Percentiles rank a stretch among this genome's conserved stretches.
phyloP scores from a whole-genome alignment of 2,113 vertebrate genomes.

The Anthoscopus minutus region DNA sequence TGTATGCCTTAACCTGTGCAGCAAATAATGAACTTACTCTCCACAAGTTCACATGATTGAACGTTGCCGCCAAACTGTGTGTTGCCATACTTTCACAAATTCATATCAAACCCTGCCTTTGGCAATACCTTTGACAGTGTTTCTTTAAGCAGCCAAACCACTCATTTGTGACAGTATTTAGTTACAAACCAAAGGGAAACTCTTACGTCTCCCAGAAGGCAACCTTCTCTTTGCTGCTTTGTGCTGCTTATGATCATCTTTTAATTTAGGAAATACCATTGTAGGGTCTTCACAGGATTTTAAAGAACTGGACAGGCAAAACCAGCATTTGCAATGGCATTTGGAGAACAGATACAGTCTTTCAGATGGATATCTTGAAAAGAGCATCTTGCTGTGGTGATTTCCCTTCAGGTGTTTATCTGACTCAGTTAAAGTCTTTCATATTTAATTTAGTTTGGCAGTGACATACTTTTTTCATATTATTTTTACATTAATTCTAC shows the following conservation, averaged over 20 bases:
- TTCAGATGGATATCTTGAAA: not conserved
- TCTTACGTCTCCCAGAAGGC: not conserved
- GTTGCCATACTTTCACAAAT: not conserved
- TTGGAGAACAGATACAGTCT: not conserved
- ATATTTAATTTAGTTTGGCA: not conserved
- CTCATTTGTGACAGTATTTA: not conserved
- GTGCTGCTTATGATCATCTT: not conserved
- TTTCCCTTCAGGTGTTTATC: not conserved
- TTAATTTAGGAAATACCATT: not conserved
- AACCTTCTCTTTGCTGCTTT: not conserved
- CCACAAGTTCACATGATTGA: not conserved
- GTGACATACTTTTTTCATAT: not conserved
- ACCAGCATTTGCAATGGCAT: not conserved
- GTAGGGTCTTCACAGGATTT: not conserved
- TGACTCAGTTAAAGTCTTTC: not conserved
- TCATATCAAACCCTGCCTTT: not conserved
- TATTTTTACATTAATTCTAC: not conserved
- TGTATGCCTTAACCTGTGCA: not conserved
- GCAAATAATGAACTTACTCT: not conserved
- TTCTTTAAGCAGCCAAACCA: not conserved
- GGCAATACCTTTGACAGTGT: not conserved
- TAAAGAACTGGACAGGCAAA: not conserved
- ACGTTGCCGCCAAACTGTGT: not conserved
- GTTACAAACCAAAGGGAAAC: not conserved
- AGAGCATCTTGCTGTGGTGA: not conserved